These are phyloP conservation scores for Hylomyscus alleni DNA, from an alignment of 2,797 vertebrate species.

Conservation along the genomic window DNA sequence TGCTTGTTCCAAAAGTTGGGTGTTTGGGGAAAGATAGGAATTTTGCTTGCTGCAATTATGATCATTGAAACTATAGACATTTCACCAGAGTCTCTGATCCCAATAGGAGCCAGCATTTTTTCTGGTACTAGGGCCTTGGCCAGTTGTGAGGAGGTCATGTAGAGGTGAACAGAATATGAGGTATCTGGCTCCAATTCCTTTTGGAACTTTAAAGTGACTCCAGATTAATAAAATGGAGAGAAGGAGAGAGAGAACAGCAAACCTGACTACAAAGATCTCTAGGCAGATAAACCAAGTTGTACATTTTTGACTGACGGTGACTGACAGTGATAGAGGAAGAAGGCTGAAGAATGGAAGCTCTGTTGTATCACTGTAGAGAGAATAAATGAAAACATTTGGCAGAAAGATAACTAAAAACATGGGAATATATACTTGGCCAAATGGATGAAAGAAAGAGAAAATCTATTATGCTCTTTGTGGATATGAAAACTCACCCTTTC, in stretches of 20 bases:
- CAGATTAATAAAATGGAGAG: conserved; percentile 82
- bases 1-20: conserved; percentile 25
- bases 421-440: conserved; percentile 51
- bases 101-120: conserved; percentile 61
- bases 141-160: conserved; percentile 80
- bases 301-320: conserved; percentile 67
- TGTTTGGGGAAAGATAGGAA: conserved; percentile 69
- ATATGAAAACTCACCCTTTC: conserved; percentile 55
- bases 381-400: conserved; percentile 15
- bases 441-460: neutral
- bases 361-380: conserved; percentile 15
- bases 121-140: conserved; percentile 74
- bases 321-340: conserved; percentile 44
- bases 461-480: conserved; percentile 11
- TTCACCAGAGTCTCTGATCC: conserved; percentile 73
- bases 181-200: conserved; percentile 83
- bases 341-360: neutral
- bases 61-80: conserved; percentile 65
- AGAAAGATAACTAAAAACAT: conserved; percentile 47
- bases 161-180: conserved; percentile 81
- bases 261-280: conserved; percentile 70
- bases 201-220: conserved; percentile 83
- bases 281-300: conserved; percentile 65
- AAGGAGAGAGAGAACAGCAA: conserved; percentile 61
- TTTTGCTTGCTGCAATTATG: conserved; percentile 66